Conservation (phyloP, 2,888 invertebrate genomes). For the Apodemia hepburni region DNA sequence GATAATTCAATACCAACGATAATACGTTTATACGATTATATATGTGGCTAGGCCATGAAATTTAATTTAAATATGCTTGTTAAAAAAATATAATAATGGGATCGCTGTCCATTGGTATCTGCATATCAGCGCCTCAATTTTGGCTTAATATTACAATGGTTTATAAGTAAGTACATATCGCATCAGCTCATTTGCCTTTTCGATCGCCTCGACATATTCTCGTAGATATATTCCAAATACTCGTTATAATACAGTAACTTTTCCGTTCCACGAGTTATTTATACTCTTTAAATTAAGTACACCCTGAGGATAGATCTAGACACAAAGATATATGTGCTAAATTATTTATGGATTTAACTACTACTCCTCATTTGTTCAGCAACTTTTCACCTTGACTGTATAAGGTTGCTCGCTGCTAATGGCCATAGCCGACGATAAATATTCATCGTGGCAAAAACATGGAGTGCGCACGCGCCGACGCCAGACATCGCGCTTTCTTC, state of each 20-base stretch:
- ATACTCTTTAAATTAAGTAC: conserved; percentile 1
- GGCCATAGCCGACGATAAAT: conserved; percentile 62
- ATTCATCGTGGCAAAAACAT: conserved; percentile 76
- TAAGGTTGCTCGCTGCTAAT: conserved; percentile 41
- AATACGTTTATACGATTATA: no score
- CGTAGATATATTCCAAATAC: background rate
- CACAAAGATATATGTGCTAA: conserved; percentile 12
- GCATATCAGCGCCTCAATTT: no score
- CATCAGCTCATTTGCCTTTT: background rate
- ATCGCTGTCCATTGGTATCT: no score
- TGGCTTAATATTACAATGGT: background rate
- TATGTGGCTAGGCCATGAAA: no score
- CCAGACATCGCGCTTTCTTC: conserved; percentile 68
- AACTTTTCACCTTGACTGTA: conserved; percentile 29
- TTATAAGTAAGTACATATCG: background rate
- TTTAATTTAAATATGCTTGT: no score
- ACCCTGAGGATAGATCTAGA: conserved; percentile 11
- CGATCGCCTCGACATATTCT: background rate
- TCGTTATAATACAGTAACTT: conserved; percentile 4
- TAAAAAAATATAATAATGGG: no score
- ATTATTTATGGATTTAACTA: conserved; percentile 19
- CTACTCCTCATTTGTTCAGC: conserved; percentile 15
- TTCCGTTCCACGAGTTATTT: background rate
- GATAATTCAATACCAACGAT: no score
- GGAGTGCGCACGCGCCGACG: conserved; percentile 63